A percentile compares a stretch with the other conserved stretches of the same genome.
Conservation (phyloP, 2,797 vertebrate species). For the Odontamblyopus lacepedii region DNA sequence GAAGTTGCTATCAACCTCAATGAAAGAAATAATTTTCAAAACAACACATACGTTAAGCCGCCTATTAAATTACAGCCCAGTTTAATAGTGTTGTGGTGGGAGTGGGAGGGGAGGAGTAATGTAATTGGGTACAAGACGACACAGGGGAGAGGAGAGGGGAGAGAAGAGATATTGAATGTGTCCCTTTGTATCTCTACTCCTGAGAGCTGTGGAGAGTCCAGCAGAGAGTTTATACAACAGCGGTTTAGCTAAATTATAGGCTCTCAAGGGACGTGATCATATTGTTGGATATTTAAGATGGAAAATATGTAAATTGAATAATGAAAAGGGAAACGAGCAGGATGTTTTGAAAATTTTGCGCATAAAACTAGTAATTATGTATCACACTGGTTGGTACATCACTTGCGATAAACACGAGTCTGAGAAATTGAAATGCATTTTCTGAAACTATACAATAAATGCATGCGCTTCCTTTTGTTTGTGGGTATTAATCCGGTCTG, state of each 20-base stretch:
- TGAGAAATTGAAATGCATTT: too few species aligned
- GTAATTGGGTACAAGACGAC: conserved; percentile 70
- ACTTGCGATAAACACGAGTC: too few species aligned
- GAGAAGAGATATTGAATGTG: background rate
- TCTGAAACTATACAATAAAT: too few species aligned
- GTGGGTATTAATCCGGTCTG: too few species aligned
- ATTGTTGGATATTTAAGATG: background rate
- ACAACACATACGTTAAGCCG: conserved; percentile 68
- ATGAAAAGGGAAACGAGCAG: background rate
- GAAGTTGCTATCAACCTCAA: conserved; percentile 71
- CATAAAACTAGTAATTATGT: background rate
- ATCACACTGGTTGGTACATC: background rate
- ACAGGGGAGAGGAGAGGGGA: conserved; percentile 24
- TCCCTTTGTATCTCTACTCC: background rate
- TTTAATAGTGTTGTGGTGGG: conserved; percentile 70
- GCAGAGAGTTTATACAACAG: background rate
- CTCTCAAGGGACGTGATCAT: background rate
- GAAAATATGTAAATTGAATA: background rate
- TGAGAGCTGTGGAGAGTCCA: background rate
- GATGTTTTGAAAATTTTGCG: background rate
- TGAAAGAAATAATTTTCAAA: conserved; percentile 74
- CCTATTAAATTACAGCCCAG: conserved; percentile 69
- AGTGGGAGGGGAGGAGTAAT: conserved; percentile 63
- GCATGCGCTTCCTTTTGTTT: too few species aligned
- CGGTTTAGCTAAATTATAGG: background rate